These are phyloP conservation scores for Sebastes hopkinsi DNA, from an alignment of 2,797 vertebrate genomes.

Conservation along the genomic window DNA sequence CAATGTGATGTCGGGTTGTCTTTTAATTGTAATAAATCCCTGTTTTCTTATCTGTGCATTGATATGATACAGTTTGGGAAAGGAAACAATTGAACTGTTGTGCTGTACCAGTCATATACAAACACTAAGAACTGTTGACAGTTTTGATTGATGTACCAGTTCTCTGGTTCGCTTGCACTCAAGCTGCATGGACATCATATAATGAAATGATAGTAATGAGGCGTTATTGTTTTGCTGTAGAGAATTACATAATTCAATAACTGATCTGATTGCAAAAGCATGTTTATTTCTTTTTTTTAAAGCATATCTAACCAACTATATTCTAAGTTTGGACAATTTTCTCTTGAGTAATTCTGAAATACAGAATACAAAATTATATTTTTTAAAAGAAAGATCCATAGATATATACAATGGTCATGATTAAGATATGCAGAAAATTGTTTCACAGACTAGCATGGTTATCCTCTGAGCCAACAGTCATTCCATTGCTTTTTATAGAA, in stretches of 20 bases:
- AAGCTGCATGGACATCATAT: not conserved
- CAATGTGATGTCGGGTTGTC: not conserved
- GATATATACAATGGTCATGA: constrained; percentile 4
- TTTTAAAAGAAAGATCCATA: not conserved
- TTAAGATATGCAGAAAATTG: constrained; percentile 25
- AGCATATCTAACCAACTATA: not conserved
- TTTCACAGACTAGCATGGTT: constrained; percentile 38
- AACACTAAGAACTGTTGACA: not conserved
- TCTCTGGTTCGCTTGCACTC: not conserved
- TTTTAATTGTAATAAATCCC: not conserved
- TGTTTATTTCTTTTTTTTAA: not conserved
- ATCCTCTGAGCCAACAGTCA: constrained; percentile 45
- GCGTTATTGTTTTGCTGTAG: not conserved
- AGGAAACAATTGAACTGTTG: not conserved
- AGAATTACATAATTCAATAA: not conserved
- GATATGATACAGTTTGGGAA: not conserved
- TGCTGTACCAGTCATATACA: not conserved
- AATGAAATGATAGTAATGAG: not conserved
- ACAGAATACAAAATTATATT: not conserved
- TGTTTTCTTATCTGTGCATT: constrained; percentile 2
- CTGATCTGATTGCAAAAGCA: not conserved
- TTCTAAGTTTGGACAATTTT: not conserved
- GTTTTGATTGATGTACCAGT: not conserved
- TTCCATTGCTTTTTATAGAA: constrained; percentile 70
- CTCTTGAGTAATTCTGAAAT: not conserved